Conservation (phyloP, 2,113 vertebrate genomes). For the Murina feae region DNA sequence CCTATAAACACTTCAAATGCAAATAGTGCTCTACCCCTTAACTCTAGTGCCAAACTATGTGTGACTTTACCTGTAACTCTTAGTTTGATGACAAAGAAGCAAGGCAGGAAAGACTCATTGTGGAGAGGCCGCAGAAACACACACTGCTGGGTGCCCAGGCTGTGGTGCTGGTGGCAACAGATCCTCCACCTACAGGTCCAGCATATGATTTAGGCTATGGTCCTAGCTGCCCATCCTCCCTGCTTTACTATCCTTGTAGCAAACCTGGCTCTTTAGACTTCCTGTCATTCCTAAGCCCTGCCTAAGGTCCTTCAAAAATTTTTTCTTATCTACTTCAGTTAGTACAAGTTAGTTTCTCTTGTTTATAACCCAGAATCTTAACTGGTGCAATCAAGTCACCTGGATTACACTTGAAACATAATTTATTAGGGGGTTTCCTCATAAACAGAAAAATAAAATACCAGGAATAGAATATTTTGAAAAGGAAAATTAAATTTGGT, state of each 20-base stretch:
- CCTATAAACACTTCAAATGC: not conserved
- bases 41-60: not conserved
- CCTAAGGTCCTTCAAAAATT: not conserved
- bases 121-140: not conserved
- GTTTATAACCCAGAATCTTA: not conserved
- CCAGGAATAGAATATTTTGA: not conserved
- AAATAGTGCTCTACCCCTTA: not conserved
- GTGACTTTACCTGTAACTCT: not conserved
- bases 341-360: not conserved
- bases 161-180: too few species aligned
- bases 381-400: not conserved
- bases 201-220: not conserved
- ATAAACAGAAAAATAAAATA: not conserved
- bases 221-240: not conserved
- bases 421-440: not conserved
- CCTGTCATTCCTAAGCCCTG: not conserved
- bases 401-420: not conserved
- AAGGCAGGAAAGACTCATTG: not conserved
- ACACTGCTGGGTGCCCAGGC: fast-evolving
- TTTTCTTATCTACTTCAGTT: not conserved
- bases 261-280: not conserved
- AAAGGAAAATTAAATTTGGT: not conserved
- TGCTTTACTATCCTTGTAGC: not conserved
- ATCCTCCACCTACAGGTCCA: too few species aligned
- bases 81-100: not conserved